Evolutionary conservation across 2,113 vertebrate species (phyloP).

Genomic region (Entelurus aequoreus): DNA sequence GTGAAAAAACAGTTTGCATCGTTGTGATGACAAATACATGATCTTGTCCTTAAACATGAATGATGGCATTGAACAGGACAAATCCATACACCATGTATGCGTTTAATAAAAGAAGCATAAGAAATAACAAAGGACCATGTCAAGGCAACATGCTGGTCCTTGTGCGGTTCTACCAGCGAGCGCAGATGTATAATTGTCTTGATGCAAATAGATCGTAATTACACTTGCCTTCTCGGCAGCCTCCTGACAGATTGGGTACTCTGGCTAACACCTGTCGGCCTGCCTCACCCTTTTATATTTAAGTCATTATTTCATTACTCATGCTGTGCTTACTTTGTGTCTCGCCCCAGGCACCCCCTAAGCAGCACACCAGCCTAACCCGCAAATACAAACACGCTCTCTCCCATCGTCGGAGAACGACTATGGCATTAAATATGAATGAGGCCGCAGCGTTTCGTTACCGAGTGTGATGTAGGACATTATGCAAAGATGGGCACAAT

Average conservation of each 20-base stretch:
- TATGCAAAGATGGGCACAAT: constrained; percentile 20
- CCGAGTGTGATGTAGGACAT: constrained; percentile 31
- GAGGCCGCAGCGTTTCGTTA: constrained; percentile 35
- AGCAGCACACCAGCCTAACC: constrained; percentile 25
- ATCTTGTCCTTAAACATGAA: no score
- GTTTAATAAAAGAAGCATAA: constrained; percentile 8
- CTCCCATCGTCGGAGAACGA: constrained; percentile 32
- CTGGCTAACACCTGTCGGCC: constrained; percentile 60
- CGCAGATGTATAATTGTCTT: constrained; percentile 20
- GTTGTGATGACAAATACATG: no score
- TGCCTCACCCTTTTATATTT: constrained; percentile 54
- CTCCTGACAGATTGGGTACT: constrained; percentile 53
- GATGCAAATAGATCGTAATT: constrained; percentile 38
- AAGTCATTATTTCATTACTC: constrained; percentile 70
- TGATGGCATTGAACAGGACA: not conserved
- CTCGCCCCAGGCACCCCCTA: constrained; percentile 47
- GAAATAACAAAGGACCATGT: not conserved
- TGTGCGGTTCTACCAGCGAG: constrained; percentile 15
- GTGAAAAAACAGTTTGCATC: no score
- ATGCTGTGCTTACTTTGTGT: constrained; percentile 60
- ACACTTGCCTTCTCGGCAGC: constrained; percentile 43
- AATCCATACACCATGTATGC: constrained; percentile 5
- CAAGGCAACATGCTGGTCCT: not conserved
- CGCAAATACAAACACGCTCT: not conserved
- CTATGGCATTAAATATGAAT: constrained; percentile 50